Evolutionary conservation across 2,888 invertebrate genomes (phyloP).

Genomic region (Conomelus anceps): DNA sequence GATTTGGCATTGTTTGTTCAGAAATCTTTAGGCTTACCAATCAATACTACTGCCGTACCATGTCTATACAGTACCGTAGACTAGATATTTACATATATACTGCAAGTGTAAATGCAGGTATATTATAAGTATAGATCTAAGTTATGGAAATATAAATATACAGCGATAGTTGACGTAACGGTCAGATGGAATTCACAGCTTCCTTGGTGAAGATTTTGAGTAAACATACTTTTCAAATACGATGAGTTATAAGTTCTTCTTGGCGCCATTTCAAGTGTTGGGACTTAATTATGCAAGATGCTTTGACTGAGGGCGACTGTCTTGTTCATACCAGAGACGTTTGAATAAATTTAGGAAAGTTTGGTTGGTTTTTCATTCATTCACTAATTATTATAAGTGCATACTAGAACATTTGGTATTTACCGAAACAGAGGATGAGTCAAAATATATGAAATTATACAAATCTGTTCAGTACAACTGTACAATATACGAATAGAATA

Average conservation of each 20-base stretch:
- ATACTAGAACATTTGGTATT: too few relatives aligned
- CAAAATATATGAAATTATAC: too few relatives aligned
- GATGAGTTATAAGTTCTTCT: background rate
- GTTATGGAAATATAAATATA: too few relatives aligned
- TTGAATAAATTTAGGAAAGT: background rate
- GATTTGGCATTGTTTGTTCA: background rate
- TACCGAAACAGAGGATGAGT: too few relatives aligned
- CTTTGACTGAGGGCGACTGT: background rate
- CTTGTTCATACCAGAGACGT: background rate
- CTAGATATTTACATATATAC: background rate
- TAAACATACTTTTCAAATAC: background rate
- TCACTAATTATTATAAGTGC: too few relatives aligned
- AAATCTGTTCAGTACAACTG: too few relatives aligned
- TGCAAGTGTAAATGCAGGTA: too few relatives aligned
- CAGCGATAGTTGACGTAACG: background rate
- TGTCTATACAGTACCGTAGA: background rate
- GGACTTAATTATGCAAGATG: background rate
- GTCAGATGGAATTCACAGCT: background rate
- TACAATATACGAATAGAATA: too few relatives aligned
- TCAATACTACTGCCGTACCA: background rate
- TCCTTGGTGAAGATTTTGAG: background rate
- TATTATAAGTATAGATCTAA: too few relatives aligned
- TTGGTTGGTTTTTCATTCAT: background rate
- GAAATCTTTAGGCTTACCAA: background rate
- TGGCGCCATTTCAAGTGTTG: background rate